Evolutionary conservation across 2,888 invertebrate species (phyloP).

Genomic region (Eueremaeus valkanovi): DNA sequence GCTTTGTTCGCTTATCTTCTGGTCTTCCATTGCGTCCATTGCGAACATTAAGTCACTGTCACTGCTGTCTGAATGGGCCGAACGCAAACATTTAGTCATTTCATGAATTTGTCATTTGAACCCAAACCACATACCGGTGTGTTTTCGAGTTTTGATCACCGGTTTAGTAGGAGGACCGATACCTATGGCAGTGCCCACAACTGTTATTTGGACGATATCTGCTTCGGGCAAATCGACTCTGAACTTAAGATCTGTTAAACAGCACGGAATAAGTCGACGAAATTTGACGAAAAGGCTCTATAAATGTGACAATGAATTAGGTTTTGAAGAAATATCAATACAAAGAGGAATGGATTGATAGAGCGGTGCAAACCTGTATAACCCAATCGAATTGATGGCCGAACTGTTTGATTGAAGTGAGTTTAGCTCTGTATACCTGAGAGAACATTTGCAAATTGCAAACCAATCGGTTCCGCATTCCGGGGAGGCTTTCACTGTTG

Average conservation of each 20-base stretch:
- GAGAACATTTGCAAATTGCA: constrained; percentile 67
- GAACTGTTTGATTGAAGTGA: constrained; percentile 51
- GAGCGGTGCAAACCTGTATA: constrained; percentile 52
- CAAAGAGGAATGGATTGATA: too few relatives aligned
- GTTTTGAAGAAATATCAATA: too few relatives aligned
- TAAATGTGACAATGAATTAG: constrained; percentile 34
- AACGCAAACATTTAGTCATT: not conserved
- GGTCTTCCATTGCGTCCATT: constrained; percentile 46
- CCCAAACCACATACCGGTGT: constrained; percentile 8
- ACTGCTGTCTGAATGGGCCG: constrained; percentile 40
- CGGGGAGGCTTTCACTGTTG: constrained; percentile 71
- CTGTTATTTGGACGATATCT: constrained; percentile 42
- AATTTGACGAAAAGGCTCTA: constrained; percentile 79
- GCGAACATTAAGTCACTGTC: constrained; percentile 46
- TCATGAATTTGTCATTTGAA: too few relatives aligned
- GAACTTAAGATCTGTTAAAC: constrained; percentile 73
- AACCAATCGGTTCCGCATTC: constrained; percentile 50
- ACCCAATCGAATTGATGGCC: constrained; percentile 55
- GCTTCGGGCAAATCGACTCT: constrained; percentile 75
- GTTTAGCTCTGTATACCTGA: constrained; percentile 64
- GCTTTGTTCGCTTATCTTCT: constrained; percentile 16
- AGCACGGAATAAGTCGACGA: constrained; percentile 79
- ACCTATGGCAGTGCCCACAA: constrained; percentile 41
- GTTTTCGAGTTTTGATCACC: not conserved
- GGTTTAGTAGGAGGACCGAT: constrained; percentile 34